These are phyloP conservation scores for Telmatochromis sp. DNA, from an alignment of 2,113 vertebrate species.

Conservation along the genomic window DNA sequence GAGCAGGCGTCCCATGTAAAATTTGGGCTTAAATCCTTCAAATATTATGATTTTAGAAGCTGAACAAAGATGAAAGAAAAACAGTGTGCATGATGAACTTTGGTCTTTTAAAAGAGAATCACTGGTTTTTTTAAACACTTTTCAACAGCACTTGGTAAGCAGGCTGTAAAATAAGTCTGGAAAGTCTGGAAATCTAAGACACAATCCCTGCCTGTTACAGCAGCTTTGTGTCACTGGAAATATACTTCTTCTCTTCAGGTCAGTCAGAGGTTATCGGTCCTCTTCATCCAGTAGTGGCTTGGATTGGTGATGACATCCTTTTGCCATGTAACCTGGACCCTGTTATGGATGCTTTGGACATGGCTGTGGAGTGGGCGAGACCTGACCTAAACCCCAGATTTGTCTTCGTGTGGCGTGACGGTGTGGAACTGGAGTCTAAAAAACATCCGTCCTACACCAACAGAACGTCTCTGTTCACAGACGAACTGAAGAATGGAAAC, in stretches of 20 bases:
- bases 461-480: accelerated
- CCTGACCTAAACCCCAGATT: background rate
- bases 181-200: accelerated
- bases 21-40: background rate
- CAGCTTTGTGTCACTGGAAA: background rate
- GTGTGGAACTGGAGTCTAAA: background rate
- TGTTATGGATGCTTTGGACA: background rate
- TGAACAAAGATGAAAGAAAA: background rate
- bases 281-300: accelerated
- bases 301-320: accelerated
- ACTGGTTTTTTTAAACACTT: accelerated
- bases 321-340: background rate
- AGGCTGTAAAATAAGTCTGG: background rate
- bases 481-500: background rate
- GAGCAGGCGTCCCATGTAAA: accelerated
- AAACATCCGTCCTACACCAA: background rate
- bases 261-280: accelerated
- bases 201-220: background rate
- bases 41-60: background rate
- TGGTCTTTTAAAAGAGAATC: background rate
- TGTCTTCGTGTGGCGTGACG: accelerated
- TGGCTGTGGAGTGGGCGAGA: background rate
- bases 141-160: accelerated
- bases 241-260: background rate
- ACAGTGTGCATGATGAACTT: accelerated